Conservation (phyloP, 2,888 invertebrate genomes). For the Dryobota labecula region DNA sequence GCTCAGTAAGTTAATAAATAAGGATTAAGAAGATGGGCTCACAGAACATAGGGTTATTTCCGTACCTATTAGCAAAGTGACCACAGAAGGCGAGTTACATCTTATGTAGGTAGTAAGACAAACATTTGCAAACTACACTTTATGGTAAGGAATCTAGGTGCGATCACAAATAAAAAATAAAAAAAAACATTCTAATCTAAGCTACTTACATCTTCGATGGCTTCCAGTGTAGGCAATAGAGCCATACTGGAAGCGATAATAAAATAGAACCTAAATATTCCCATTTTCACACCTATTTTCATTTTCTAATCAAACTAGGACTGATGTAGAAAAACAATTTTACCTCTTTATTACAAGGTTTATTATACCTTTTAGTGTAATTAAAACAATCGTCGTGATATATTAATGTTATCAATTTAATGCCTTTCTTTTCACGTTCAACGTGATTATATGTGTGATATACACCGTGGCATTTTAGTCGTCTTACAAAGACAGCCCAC, state of each 20-base stretch:
- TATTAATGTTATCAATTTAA: neutral
- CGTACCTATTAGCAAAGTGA: no score
- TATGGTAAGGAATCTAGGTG: no score
- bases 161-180: no score
- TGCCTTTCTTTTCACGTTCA: neutral
- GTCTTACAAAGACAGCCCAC: no score
- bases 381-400: neutral
- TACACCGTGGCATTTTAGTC: no score
- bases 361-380: neutral
- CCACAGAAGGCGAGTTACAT: no score
- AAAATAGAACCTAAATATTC: neutral
- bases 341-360: no score
- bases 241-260: neutral
- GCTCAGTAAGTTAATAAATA: neutral
- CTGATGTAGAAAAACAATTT: neutral
- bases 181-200: no score
- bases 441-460: neutral
- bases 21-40: neutral
- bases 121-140: no score
- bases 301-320: neutral
- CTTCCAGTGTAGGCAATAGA: conserved; percentile 3
- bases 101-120: no score
- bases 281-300: conserved; percentile 6
- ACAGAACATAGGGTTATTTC: no score
- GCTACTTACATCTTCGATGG: conserved; percentile 2